These are phyloP conservation scores for Benthosema pterotum DNA, from an alignment of 2,797 vertebrate species.

Conservation along the genomic window DNA sequence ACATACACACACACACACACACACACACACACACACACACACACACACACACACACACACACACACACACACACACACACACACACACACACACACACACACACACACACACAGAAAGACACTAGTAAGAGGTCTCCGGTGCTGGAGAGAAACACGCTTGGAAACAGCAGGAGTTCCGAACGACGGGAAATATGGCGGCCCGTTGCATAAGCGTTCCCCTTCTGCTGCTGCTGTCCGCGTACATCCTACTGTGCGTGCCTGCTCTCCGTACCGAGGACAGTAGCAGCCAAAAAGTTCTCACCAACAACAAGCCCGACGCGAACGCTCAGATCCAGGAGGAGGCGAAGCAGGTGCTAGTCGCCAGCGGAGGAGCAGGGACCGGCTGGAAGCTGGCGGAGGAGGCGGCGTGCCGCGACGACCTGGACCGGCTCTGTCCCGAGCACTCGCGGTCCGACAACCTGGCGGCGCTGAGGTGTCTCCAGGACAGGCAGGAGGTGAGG, in stretches of 20 bases:
- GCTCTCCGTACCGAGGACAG: too few relatives aligned
- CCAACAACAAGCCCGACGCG: too few relatives aligned
- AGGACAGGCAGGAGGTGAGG: slow-evolving; percentile 93
- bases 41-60: too few relatives aligned
- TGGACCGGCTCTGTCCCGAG: slow-evolving; percentile 91
- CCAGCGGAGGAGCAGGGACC: slow-evolving; percentile 83
- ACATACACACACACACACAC: too few relatives aligned
- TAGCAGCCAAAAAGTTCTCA: too few relatives aligned
- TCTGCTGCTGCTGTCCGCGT: slow-evolving; percentile 69
- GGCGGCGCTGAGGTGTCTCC: slow-evolving; percentile 93
- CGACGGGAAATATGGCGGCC: slow-evolving; percentile 87
- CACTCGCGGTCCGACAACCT: slow-evolving; percentile 97
- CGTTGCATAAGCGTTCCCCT: slow-evolving; percentile 86
- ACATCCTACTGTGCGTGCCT: slow-evolving; percentile 51
- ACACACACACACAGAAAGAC: too few relatives aligned
- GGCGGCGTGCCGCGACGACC: slow-evolving; percentile 91
- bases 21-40: too few relatives aligned
- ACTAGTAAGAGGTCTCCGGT: too few relatives aligned
- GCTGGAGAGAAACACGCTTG: too few relatives aligned
- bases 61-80: too few relatives aligned
- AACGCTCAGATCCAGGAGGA: slow-evolving; percentile 60
- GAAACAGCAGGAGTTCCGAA: too few relatives aligned
- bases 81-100: too few relatives aligned
- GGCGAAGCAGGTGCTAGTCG: slow-evolving; percentile 86
- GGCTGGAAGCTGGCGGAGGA: slow-evolving; percentile 96